Percentiles rank a stretch among this genome's conserved stretches.
Evolutionary conservation across 2,797 vertebrate genomes (phyloP).

Genomic region (Crocidura indochinensis): DNA sequence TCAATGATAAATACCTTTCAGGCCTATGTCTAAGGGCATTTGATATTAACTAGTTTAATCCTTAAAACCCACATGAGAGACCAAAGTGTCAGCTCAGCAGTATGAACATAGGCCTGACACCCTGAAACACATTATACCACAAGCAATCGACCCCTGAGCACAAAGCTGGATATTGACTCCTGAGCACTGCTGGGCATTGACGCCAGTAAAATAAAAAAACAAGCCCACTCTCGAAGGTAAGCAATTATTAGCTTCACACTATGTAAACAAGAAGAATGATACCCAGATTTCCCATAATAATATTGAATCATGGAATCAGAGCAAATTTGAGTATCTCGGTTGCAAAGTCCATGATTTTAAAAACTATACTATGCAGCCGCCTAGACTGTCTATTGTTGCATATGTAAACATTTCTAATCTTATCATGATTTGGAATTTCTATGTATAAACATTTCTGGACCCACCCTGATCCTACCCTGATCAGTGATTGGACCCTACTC

Average conservation of each 20-base stretch:
- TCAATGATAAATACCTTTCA: background rate
- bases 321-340: background rate
- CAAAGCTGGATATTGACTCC: too few relatives aligned
- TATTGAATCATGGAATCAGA: background rate
- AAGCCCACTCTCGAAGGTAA: too few relatives aligned
- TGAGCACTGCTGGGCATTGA: too few relatives aligned
- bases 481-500: too few relatives aligned
- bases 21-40: background rate
- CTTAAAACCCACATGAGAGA: background rate
- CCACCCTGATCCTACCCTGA: too few relatives aligned
- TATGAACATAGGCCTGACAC: background rate
- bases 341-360: background rate
- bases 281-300: background rate
- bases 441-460: too few relatives aligned
- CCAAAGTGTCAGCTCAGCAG: background rate
- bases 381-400: background rate
- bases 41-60: background rate
- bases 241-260: background rate
- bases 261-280: conserved; percentile 32
- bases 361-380: background rate
- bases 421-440: too few relatives aligned
- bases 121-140: background rate
- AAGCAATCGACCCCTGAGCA: background rate
- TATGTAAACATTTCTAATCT: too few relatives aligned
- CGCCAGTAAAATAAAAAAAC: too few relatives aligned